phyloP scores from a whole-genome alignment of 1,140 invertebrate species.

The Megathymus violae region DNA sequence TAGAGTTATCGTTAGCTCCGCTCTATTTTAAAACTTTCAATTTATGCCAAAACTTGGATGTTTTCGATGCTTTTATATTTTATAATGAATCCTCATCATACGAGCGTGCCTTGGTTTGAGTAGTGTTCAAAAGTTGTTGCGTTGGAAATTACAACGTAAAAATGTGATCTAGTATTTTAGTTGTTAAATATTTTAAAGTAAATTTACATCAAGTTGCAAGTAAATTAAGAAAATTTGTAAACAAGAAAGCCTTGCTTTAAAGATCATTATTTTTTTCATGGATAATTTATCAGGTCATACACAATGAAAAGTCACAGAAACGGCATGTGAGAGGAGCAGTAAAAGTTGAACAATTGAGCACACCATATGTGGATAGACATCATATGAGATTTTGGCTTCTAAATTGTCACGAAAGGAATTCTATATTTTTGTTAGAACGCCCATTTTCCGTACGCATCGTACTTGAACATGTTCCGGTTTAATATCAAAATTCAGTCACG shows the following conservation, averaged over 20 bases:
- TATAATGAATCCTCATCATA: slow-evolving; percentile 6
- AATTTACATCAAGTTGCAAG: no score
- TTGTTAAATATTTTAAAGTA: no score
- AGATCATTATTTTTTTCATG: no score
- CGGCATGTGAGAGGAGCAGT: slow-evolving; percentile 32
- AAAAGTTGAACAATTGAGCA: slow-evolving; percentile 46
- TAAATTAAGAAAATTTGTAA: no score
- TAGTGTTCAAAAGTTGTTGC: slow-evolving; percentile 23
- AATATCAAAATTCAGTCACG: slow-evolving; percentile 9
- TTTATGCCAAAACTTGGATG: slow-evolving; percentile 58
- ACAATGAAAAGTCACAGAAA: slow-evolving; percentile 20
- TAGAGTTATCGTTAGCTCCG: slow-evolving; percentile 51
- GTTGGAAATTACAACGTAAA: slow-evolving; percentile 13
- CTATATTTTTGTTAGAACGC: slow-evolving; percentile 56
- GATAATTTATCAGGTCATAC: neutral
- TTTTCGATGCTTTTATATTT: slow-evolving; percentile 39
- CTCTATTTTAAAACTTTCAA: slow-evolving; percentile 54
- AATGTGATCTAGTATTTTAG: no score
- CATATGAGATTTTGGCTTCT: slow-evolving; percentile 47
- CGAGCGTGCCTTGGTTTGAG: slow-evolving; percentile 17
- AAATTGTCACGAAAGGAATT: slow-evolving; percentile 42
- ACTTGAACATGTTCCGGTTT: slow-evolving; percentile 18
- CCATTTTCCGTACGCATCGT: slow-evolving; percentile 36
- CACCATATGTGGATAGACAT: slow-evolving; percentile 34
- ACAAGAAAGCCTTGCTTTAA: no score